Evolutionary conservation across 2,113 vertebrate genomes (phyloP).

Genomic region (Bubalus kerabau): DNA sequence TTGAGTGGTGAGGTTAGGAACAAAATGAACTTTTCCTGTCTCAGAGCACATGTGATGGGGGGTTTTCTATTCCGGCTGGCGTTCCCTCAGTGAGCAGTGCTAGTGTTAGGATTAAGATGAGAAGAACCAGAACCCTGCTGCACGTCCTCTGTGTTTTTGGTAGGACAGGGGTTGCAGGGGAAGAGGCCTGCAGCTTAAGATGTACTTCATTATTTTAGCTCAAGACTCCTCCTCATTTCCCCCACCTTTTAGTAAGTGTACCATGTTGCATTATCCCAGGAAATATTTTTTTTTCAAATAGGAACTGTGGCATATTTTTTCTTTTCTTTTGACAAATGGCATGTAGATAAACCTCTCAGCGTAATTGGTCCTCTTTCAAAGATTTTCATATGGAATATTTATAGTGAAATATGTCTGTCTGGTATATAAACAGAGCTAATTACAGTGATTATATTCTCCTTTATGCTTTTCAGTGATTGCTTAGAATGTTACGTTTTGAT

Average conservation of each 20-base stretch:
- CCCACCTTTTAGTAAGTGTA: background rate
- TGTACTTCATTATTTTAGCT: background rate
- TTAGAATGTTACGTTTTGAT: conserved; percentile 37
- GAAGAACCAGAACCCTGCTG: background rate
- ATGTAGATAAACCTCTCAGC: conserved; percentile 55
- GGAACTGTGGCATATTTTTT: conserved; percentile 56
- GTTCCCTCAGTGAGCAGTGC: background rate
- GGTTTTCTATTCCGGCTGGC: background rate
- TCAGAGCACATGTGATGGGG: background rate
- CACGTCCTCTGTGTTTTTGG: background rate
- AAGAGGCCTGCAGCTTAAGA: background rate
- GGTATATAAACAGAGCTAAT: conserved; percentile 51
- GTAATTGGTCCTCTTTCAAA: conserved; percentile 28
- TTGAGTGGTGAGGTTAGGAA: conserved; percentile 16
- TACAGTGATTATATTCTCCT: conserved; percentile 44
- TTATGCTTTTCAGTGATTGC: conserved; percentile 46
- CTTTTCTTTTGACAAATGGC: conserved; percentile 64
- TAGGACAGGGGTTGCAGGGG: background rate
- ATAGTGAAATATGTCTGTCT: conserved; percentile 57
- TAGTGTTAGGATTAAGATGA: background rate
- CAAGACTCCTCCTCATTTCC: background rate
- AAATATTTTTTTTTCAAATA: conserved; percentile 61
- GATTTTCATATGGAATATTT: conserved; percentile 63
- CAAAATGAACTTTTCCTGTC: conserved; percentile 1
- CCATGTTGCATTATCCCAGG: background rate